Evolutionary conservation across 2,888 invertebrate species (phyloP).

Genomic region (Drosophila subsilvestris): DNA sequence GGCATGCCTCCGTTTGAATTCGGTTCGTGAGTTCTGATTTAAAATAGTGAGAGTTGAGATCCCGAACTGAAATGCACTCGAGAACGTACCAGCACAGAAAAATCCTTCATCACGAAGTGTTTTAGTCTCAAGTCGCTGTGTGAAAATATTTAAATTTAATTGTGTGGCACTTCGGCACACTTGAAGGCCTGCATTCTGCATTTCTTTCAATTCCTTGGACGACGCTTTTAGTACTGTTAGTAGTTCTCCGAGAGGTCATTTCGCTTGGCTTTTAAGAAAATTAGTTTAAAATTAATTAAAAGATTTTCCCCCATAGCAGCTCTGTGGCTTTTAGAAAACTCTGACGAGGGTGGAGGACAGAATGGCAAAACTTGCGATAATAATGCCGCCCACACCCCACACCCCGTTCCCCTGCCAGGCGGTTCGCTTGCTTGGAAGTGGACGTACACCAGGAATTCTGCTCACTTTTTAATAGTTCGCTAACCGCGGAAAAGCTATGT

Average conservation of each 20-base stretch:
- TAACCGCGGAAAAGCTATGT: slow-evolving; percentile 64
- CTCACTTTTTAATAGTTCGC: slow-evolving; percentile 72
- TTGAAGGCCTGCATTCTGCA: slow-evolving; percentile 6
- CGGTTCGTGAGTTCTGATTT: not conserved
- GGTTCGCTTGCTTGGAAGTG: slow-evolving; percentile 2
- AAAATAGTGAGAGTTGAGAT: slow-evolving; percentile 31
- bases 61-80: slow-evolving; percentile 21
- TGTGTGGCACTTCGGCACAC: slow-evolving; percentile 1
- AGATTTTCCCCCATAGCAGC: slow-evolving; percentile 43
- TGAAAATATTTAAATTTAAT: slow-evolving; percentile 38
- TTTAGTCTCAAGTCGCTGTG: slow-evolving; percentile 28
- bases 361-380: slow-evolving; percentile 45
- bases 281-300: slow-evolving; percentile 53
- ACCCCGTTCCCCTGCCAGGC: slow-evolving; percentile 6
- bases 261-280: slow-evolving; percentile 42
- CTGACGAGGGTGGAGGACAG: slow-evolving; percentile 12
- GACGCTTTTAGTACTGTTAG: not conserved
- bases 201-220: slow-evolving; percentile 23
- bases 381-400: slow-evolving; percentile 24
- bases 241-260: slow-evolving; percentile 32
- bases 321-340: slow-evolving; percentile 21
- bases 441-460: slow-evolving; percentile 46
- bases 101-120: slow-evolving; percentile 11
- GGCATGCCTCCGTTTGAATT: slow-evolving; percentile 22
- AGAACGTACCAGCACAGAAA: slow-evolving; percentile 28